Percentiles rank a stretch among this genome's conserved stretches.
Evolutionary conservation across 2,113 vertebrate genomes (phyloP).

Genomic region (Myrmecobius fasciatus): DNA sequence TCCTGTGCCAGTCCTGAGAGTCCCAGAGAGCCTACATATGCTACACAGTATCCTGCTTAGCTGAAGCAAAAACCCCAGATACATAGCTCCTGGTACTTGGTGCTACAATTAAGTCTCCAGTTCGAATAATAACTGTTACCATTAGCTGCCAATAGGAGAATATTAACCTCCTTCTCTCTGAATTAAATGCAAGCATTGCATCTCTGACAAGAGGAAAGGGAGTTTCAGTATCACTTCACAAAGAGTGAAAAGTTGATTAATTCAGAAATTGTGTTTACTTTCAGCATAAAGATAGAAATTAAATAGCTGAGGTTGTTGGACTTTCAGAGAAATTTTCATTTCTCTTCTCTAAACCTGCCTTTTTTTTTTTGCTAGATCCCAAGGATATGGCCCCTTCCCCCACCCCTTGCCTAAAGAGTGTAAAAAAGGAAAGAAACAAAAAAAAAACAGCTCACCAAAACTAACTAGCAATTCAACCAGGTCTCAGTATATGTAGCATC

Average conservation of each 20-base stretch:
- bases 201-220: background rate
- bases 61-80: slow-evolving; percentile 31
- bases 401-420: background rate
- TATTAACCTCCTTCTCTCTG: slow-evolving; percentile 25
- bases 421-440: background rate
- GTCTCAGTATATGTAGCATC: background rate
- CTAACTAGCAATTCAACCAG: background rate
- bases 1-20: slow-evolving; percentile 6
- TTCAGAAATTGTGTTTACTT: background rate
- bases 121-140: slow-evolving; percentile 29
- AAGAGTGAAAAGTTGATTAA: background rate
- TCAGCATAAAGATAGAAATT: background rate
- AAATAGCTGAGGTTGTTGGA: background rate
- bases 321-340: slow-evolving; percentile 24
- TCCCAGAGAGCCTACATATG: slow-evolving; percentile 5
- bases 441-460: background rate
- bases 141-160: slow-evolving; percentile 15
- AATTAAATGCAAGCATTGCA: slow-evolving; percentile 43
- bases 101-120: slow-evolving; percentile 22
- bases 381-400: background rate
- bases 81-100: background rate
- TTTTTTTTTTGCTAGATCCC: background rate
- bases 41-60: background rate
- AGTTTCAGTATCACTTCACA: background rate
- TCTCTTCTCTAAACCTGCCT: background rate